Evolutionary conservation across 2,797 vertebrate species (phyloP), one percentile per base, ranked within the genome.

Genomic region (Anniella stebbinsi): DNA sequence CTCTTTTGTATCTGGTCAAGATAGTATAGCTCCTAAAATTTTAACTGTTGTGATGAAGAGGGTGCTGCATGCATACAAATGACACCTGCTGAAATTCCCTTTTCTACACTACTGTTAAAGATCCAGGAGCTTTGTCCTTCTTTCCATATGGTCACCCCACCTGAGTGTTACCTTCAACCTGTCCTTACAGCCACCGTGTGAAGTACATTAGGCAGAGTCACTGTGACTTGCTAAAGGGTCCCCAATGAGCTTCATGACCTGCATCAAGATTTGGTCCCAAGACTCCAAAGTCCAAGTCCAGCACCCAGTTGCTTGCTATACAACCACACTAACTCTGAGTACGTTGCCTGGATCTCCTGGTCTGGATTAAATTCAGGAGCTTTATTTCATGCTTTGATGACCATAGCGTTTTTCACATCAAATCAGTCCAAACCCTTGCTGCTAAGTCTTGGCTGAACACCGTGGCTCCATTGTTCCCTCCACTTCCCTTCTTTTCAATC

Each of bases 401-500:
- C 66, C 60, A 1, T 57, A 4, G 38, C 33, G 78, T 57, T 82
- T 23, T 73, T 60, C 38, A 48, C 63, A 76, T 83, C 70, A 48
- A n/a, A 73, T 83, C 87, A 36, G 13, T 17, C 33, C 54, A 66
- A 41, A 48, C 30, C 70, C 48, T 4, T 83, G 69, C 8, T 70
- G 48, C 36, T 21, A 30, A 41, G 13, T 54, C 87, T 88, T 88
- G 87, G 80, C 51, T 73, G 36, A 25, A 3, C 36, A 75, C 25
- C 9, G 15, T 25, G 12, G 10, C 36, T 82, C 13, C 30, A n/a
- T 73, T 66, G 80, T 75, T 41, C 54, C 51, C 6, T 66, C 21
- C 21, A 72, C 66, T 88, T 88, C 87, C 30, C 76, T 83, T 75
- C 80, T 84, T 88, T 88, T 84, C 33, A 76, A 2, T 76, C 80